Conservation (phyloP, 2,113 vertebrate genomes). For the Aphelocoma coerulescens region DNA sequence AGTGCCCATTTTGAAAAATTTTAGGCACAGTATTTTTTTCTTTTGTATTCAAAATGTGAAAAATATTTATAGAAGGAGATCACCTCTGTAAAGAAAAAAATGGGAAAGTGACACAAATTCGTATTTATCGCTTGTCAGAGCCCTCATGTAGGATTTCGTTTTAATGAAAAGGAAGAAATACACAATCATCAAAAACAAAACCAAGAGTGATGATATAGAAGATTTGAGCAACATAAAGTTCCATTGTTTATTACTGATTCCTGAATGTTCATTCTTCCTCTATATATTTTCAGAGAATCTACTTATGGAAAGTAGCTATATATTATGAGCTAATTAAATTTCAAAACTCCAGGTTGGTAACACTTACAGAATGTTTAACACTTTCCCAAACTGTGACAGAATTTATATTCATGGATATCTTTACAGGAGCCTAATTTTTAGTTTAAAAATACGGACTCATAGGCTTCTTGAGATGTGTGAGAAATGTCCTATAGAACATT, state of each 20-base stretch:
- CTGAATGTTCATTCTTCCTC: neutral
- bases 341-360: neutral
- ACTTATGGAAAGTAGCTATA: neutral
- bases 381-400: neutral
- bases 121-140: neutral
- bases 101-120: accelerated
- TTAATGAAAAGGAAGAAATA: neutral
- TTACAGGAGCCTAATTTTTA: slow-evolving; percentile 17
- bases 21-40: too few relatives aligned
- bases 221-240: neutral
- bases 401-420: slow-evolving; percentile 29
- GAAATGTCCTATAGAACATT: neutral
- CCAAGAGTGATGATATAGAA: neutral
- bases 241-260: neutral
- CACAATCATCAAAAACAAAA: neutral
- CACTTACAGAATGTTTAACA: slow-evolving; percentile 39
- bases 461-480: neutral
- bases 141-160: neutral
- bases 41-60: neutral
- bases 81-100: neutral
- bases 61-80: neutral
- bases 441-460: slow-evolving; percentile 40
- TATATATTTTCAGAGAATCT: neutral
- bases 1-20: neutral
- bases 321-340: neutral